phyloP scores from a whole-genome alignment of 2,797 vertebrate genomes.

The Melanotaenia nigrans region DNA sequence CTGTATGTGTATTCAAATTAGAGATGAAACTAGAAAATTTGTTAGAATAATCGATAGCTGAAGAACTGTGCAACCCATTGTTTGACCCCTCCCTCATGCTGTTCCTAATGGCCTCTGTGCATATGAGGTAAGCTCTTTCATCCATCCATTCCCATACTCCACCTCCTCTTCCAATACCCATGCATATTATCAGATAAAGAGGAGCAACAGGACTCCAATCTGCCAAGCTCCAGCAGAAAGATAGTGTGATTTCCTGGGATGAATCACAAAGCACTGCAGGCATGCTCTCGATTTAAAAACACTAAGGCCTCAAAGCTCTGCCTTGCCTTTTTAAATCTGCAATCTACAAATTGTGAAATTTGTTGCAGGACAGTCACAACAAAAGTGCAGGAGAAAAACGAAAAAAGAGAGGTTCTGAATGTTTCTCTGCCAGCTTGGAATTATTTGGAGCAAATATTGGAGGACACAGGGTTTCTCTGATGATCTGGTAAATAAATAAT shows the following conservation, averaged over 20 bases:
- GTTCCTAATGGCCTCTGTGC: constrained; percentile 51
- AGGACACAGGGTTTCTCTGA: constrained; percentile 24
- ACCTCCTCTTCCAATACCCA: constrained; percentile 21
- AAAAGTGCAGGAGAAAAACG: constrained; percentile 27
- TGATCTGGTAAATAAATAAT: constrained; percentile 38
- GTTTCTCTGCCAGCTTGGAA: constrained; percentile 16
- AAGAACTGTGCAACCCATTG: constrained; percentile 16
- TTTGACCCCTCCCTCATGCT: constrained; percentile 33
- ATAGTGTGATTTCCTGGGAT: constrained; percentile 45
- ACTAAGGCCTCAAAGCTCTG: constrained; percentile 43
- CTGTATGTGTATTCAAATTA: not conserved
- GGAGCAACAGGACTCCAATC: constrained; percentile 52
- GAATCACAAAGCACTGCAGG: constrained; percentile 49
- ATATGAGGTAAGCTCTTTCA: constrained; percentile 32
- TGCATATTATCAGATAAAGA: constrained; percentile 58
- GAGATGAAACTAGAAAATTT: constrained; percentile 15
- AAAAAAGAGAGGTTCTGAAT: constrained; percentile 14
- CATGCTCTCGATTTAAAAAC: constrained; percentile 51
- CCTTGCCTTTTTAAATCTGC: constrained; percentile 37
- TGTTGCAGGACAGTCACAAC: constrained; percentile 15
- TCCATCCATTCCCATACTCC: constrained; percentile 22
- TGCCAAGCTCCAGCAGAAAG: constrained; percentile 42
- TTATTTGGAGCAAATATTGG: constrained; percentile 26
- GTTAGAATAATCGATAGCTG: constrained; percentile 13
- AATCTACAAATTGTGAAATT: constrained; percentile 49